Evolutionary conservation across 2,797 vertebrate genomes (phyloP), one percentile per base, ranked within the genome.

Genomic region (Coranthus polyacanthus): DNA sequence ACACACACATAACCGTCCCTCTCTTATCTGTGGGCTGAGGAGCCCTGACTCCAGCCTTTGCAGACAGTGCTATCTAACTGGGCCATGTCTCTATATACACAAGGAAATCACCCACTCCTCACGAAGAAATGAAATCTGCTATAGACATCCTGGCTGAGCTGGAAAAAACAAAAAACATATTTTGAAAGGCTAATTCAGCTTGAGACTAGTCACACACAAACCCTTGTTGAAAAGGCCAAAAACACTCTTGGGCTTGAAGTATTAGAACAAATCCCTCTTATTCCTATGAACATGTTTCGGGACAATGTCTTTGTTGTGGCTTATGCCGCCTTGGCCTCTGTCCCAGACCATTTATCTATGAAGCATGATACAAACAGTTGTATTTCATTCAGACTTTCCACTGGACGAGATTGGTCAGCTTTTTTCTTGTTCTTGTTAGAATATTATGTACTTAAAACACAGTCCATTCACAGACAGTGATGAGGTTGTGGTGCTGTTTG

Each of bases 1-100:
- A 41, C 46, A 72, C 58, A 41, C 71, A 72, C 70, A 76, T 75
- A 83, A 75, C 61, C 21, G 29, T 82, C 72, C 39, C 60, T 41
- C 45, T 75, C 91, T 94, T 95, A 95, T 95, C 94, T 90, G 78
- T 82, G 81, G n/a, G 76, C 81, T 61, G 68, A 90, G 90, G 90
- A 94, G 88, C 88, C 85, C 86, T 92, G 93, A 93, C 89, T 94
- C 87, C 75, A 79, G 75, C 82, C 83, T 88, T 88, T 88, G 91
- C 89, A 88, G 91, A 94, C 90, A 89, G 86, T 78, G 78, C 86
- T 92, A 90, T 86, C 86, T 90, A 76, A 88, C 87, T 81, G 73
- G 62, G 75, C 79, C 77, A 72, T 77, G 78, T 85, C 78, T 89
- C 81, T 83, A 82, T 88, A 85, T 81, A 81, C 81, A 88, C 75